These are phyloP conservation scores for Cheilosia impressa DNA, from an alignment of 2,888 invertebrate species.

Conservation along the genomic window DNA sequence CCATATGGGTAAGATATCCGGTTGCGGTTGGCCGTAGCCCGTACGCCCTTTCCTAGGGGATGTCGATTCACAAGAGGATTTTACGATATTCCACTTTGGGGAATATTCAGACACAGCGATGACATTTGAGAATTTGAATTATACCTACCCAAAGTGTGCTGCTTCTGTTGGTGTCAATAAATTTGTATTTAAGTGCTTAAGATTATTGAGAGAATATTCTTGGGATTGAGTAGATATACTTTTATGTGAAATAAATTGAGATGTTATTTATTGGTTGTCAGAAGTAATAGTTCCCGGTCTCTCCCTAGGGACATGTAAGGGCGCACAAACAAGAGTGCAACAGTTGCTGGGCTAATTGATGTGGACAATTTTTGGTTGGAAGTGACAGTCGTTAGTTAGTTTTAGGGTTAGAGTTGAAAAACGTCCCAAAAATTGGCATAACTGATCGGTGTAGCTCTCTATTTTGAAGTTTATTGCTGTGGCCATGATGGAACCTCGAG, in stretches of 20 bases:
- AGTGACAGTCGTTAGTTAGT: conserved; percentile 13
- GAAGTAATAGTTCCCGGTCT: not conserved
- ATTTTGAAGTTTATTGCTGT: no score
- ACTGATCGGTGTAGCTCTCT: no score
- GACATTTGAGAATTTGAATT: conserved; percentile 60
- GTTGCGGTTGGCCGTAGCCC: conserved; percentile 65
- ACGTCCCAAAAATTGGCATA: no score
- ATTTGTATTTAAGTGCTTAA: conserved; percentile 63
- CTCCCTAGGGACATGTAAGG: conserved; percentile 30
- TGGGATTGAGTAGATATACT: conserved; percentile 18
- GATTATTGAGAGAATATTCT: conserved; percentile 56
- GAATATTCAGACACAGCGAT: conserved; percentile 52
- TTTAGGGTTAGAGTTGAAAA: not conserved
- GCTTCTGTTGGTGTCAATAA: conserved; percentile 72
- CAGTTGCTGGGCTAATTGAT: conserved; percentile 43
- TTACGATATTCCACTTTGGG: conserved; percentile 61
- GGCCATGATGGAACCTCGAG: no score
- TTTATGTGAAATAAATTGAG: conserved; percentile 20
- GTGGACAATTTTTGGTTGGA: not conserved
- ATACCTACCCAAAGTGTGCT: conserved; percentile 54
- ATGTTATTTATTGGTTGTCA: conserved; percentile 35
- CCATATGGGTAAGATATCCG: conserved; percentile 56
- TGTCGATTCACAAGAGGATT: conserved; percentile 49
- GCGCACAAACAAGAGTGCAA: conserved; percentile 25
- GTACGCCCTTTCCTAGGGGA: conserved; percentile 16